Evolutionary conservation across 2,797 vertebrate species (phyloP).

Genomic region (Pseudochirops corinnae): DNA sequence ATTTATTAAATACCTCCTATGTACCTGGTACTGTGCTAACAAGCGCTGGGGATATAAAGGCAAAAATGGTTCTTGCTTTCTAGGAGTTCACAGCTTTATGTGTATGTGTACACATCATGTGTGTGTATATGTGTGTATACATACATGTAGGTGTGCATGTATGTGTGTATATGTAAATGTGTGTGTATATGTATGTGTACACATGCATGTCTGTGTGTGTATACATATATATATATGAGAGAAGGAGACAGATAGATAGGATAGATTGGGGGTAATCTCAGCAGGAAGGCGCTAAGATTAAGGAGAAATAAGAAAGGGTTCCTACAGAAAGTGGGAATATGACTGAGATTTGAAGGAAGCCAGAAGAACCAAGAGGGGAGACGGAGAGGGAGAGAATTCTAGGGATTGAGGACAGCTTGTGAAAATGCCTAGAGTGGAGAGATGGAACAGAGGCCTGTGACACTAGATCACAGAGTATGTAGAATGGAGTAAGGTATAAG

Average conservation of each 20-base stretch:
- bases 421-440: background rate
- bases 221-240: no score
- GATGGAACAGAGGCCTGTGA: background rate
- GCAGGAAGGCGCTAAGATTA: background rate
- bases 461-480: background rate
- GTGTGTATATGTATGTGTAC: no score
- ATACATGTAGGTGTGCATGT: no score
- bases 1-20: background rate
- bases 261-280: background rate
- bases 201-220: no score
- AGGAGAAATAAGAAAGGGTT: background rate
- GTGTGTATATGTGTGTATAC: no score
- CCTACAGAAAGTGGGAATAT: background rate
- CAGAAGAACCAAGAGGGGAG: background rate
- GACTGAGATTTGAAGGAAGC: background rate
- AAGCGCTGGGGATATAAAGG: background rate
- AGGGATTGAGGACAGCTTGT: background rate
- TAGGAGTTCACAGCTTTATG: background rate
- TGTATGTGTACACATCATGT: no score
- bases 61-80: background rate
- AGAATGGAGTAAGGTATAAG: background rate
- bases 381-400: background rate
- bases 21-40: background rate
- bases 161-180: no score
- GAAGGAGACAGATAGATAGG: background rate